These are phyloP conservation scores for Orchesella flavescens DNA, from an alignment of 2,888 invertebrate genomes.

Conservation along the genomic window DNA sequence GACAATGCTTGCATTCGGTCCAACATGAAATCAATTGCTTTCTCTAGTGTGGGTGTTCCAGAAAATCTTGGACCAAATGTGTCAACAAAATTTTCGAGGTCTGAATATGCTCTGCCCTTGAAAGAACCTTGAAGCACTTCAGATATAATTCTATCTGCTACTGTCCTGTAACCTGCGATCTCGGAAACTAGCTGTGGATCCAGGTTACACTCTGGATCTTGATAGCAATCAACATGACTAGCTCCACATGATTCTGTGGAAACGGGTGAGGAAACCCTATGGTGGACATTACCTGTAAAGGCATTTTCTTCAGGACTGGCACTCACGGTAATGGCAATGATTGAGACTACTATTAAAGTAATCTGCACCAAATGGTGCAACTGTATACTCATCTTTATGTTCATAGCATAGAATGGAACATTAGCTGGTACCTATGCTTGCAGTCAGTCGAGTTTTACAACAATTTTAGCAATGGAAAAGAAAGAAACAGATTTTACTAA, in stretches of 20 bases:
- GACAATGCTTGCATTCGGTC: conserved; percentile 72
- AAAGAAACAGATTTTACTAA: too few relatives aligned
- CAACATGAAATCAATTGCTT: conserved; percentile 74
- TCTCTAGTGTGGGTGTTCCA: conserved; percentile 73
- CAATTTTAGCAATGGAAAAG: too few relatives aligned
- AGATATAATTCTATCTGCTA: conserved; percentile 77
- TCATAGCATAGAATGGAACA: too few relatives aligned
- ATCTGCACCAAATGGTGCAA: too few relatives aligned
- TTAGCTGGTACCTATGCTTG: too few relatives aligned
- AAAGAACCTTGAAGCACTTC: conserved; percentile 77
- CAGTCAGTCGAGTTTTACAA: too few relatives aligned
- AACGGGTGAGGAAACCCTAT: not conserved
- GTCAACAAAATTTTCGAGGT: conserved; percentile 76
- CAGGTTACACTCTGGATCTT: conserved; percentile 37
- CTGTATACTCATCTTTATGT: too few relatives aligned
- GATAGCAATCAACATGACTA: not conserved
- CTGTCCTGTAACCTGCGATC: conserved; percentile 78
- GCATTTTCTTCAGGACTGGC: too few relatives aligned
- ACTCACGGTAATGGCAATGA: too few relatives aligned
- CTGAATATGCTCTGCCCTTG: conserved; percentile 78
- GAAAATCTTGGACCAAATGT: conserved; percentile 73
- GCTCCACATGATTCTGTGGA: not conserved
- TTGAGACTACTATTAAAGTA: too few relatives aligned
- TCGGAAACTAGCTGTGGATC: conserved; percentile 76
- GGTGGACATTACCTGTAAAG: not conserved